Conservation (phyloP, 92 coral and sea anemone genomes). For the Phymanthus crucifer region DNA sequence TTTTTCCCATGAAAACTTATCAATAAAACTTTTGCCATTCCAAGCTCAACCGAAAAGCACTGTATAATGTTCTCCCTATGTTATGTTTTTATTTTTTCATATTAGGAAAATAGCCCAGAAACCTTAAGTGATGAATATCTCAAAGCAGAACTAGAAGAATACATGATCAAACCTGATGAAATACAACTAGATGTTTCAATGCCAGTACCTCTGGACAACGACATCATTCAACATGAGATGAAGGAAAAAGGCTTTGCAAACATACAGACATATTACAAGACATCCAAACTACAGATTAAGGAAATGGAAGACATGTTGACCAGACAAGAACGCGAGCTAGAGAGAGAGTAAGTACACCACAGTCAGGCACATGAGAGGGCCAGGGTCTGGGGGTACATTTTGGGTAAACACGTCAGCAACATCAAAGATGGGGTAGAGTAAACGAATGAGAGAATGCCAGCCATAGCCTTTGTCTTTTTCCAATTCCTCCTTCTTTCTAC, state of each 20-base stretch:
- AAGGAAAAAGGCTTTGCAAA: slow-evolving; percentile 64
- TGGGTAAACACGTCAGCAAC: no score
- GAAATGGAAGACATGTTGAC: slow-evolving; percentile 74
- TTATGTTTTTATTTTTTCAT: neutral
- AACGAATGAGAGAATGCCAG: no score
- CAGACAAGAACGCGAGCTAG: slow-evolving; percentile 67
- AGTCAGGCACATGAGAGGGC: neutral
- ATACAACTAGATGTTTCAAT: slow-evolving; percentile 13
- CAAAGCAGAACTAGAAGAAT: slow-evolving; percentile 20
- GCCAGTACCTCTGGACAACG: slow-evolving; percentile 19
- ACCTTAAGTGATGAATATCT: neutral
- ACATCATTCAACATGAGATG: slow-evolving; percentile 45
- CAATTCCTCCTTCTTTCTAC: no score
- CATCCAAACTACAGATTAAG: slow-evolving; percentile 70
- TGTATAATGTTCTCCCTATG: no score
- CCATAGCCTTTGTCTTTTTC: no score
- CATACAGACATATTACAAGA: slow-evolving; percentile 75
- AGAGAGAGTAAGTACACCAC: slow-evolving; percentile 69
- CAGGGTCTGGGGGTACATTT: no score
- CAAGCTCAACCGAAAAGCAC: no score
- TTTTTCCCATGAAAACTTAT: no score
- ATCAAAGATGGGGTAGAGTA: no score
- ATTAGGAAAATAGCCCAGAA: neutral
- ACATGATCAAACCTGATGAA: slow-evolving; percentile 30
- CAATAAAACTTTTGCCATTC: no score